Evolutionary conservation across 2,888 invertebrate genomes (phyloP), one percentile per base, ranked within the genome.

Genomic region (Seira ritae): DNA sequence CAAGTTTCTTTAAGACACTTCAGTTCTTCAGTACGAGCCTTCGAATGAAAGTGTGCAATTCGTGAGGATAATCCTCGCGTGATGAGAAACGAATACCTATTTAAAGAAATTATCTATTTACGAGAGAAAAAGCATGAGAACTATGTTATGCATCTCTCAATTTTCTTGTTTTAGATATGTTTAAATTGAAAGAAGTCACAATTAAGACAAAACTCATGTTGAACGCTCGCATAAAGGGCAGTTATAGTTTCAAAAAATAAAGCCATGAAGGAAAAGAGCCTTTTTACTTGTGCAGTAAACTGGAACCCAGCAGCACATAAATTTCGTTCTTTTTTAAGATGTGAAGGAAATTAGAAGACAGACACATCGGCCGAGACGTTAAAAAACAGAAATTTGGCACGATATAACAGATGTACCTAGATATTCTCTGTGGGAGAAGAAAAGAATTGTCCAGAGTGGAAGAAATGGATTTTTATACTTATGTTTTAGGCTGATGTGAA

Each of bases 311-410:
- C 6, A 50, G 15, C 15, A 50, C 50, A 50, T 50, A 50, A 50
- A 50, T 50, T 50, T 50, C 31, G 8, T 50, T 50, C 15, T 50
- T 50, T 42, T 50, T 50, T 50, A 50, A 50, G 50, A n/a, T n/a
- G 50, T 50, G 50, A 50, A 50, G 50, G 50, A 50, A 50, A 50
- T 50, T 50, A 50, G 50, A 50, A 50, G 50, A 50, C 50, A 50
- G 50, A 50, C 50, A 50, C 50, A 50, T 50, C 17, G 50, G 50
- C 50, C 50, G 50, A 50, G 50, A 50, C 50, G 50, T 50, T 50
- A 50, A 50, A 50, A 50, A 50, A 50, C 15, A n/a, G 50, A 50
- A 50, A 50, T 50, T 50, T 50, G 50, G 50, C 50, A 50, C 50
- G 50, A 50, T 50, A 12, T 50, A 50, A 50, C 50, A 50, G 12